Base-by-base conservation (phyloP, 2,113 vertebrate genomes). In the Melanostigma gelatinosum region DNA sequence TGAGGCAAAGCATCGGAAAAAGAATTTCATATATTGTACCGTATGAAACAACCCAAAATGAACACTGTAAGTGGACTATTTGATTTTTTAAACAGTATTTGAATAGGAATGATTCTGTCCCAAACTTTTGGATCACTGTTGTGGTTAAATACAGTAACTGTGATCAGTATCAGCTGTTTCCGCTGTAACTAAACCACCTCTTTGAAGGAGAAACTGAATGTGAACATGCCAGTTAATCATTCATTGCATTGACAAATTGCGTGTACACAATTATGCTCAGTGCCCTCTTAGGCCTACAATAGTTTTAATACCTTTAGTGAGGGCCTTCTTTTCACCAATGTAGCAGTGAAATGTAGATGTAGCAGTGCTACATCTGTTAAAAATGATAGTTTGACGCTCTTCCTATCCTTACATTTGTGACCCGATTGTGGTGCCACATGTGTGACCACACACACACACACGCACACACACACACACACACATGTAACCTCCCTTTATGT, bases 401-500 rank as follows among this genome's bases (percentile, higher is more conserved):
- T 46, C 18, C 27, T 27, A 44, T 52, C 22, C 36, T 34, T 61
- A 15, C 4, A 64, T 65, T 32, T 20, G 32, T 42, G 40, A 78
- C 75, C n/a, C 24, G 22, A 61, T 61, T 42, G 12, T 73, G 48
- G 7, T 1, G 27, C 75, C 60, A 72, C 61, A 72, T 69, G 57
- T 77, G 57, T 82, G 50, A 32, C n/a, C 55, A 76, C 54, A 71
- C 10, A 54, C 46, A 50, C 22, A 48, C 24, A 69, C 57, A 68
- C 6, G 40, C 32, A 66, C 68, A 62, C 57, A 63, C 83, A n/a
- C 64, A 48, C 71, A 46, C 20, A 57, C 34, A 57, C 52, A 70
- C 57, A 69, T 73, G n/a, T 48, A 42, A 70, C 78, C 52, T 83
- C 65, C 55, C 70, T 32, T 40, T 8, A 42, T 73, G 64, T 75